Base-by-base conservation (phyloP, 2,888 invertebrate species). In the Drosophila maculinotata region DNA sequence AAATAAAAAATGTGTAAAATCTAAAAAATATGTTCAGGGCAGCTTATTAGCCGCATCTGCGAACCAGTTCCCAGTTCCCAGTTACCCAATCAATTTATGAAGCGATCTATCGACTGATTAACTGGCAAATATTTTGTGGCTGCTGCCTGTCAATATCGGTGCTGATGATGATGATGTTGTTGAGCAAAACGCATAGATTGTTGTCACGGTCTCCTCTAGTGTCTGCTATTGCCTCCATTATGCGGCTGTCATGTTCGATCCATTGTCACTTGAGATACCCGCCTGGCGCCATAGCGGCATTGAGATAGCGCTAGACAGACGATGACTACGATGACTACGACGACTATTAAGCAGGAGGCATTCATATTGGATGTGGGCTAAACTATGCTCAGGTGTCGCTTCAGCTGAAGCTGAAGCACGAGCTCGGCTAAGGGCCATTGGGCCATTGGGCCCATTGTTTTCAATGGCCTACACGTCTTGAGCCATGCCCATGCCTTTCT, bases 221-320 rank as follows among this genome's bases (percentile, higher is more conserved):
- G 52, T 52, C 49, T 45, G n/a, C 2, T 20, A 4, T 20, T n/a
- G 59, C 35, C 48, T 63, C 59, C 67, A 65, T 76, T 66, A 47
- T 75, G 54, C 36, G 63, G 35, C 67, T 80, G 81, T 74, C 67
- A 65, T 62, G 62, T 51, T 38, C 42, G 57, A 59, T 49, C 72
- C 76, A 78, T 78, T 81, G 82, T 76, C 82, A 83, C 79, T 85
- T 77, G 75, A 79, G 68, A 57, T 35, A 64, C 65, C 65, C 58
- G 77, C 63, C 64, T 86, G 86, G 86, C 86, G 86, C 86, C 86
- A 87, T 74, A 48, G 71, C 69, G 81, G 79, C 81, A 81, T 81
- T 81, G 78, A 76, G 76, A 69, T 74, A 56, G 63, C 48, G 38
- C 58, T 58, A 26, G 41, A 44, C 28, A 69, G 57, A 54, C 47